A percentile compares a stretch with the other conserved stretches of the same genome.
Evolutionary conservation across 2,888 invertebrate species (phyloP).

Genomic region (Oscheius sp.): DNA sequence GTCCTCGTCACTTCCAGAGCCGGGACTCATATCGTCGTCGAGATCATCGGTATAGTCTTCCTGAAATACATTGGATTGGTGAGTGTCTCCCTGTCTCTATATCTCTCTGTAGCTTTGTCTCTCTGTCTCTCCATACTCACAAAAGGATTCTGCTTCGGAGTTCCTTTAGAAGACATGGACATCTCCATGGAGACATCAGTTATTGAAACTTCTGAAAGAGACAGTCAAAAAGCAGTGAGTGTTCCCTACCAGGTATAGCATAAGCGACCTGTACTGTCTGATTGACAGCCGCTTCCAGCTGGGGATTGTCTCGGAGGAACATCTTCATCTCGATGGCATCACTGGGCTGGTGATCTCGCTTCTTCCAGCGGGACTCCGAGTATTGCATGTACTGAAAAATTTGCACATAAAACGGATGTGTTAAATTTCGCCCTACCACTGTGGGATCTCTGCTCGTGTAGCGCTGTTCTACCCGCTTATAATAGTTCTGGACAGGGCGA

Average conservation of each 20-base stretch:
- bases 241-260: not conserved
- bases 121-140: constrained; percentile 2
- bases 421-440: constrained; percentile 42
- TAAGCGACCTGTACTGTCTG: constrained; percentile 11
- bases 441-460: constrained; percentile 53
- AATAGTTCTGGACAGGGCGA: constrained; percentile 58
- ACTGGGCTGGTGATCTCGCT: constrained; percentile 58
- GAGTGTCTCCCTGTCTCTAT: no score
- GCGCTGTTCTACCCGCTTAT: constrained; percentile 57
- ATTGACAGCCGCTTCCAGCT: constrained; percentile 59
- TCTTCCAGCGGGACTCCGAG: constrained; percentile 64
- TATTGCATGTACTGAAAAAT: constrained; percentile 59
- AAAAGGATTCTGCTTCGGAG: constrained; percentile 34
- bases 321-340: constrained; percentile 69
- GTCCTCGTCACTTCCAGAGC: constrained; percentile 62
- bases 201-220: constrained; percentile 14
- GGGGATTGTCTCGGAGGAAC: constrained; percentile 66
- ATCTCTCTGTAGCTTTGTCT: no score
- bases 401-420: no score
- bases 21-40: constrained; percentile 37
- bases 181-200: constrained; percentile 24
- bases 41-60: constrained; percentile 55
- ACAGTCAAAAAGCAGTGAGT: not conserved
- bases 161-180: constrained; percentile 26
- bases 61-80: constrained; percentile 37